Base-by-base conservation (phyloP, 2,797 vertebrate species). In the Psittacula derbiana region DNA sequence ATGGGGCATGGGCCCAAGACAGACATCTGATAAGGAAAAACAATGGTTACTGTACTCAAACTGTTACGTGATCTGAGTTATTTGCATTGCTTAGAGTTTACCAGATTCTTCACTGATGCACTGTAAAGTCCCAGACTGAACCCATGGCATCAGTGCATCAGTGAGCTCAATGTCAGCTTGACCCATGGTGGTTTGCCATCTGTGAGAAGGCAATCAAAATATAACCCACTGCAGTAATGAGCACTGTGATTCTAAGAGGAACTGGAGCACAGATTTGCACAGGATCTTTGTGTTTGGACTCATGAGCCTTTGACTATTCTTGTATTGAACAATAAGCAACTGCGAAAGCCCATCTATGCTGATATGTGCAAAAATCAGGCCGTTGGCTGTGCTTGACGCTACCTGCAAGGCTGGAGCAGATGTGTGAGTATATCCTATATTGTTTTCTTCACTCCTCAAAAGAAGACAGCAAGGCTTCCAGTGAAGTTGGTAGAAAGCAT, bases 191-290 rank as follows among this genome's bases (percentile, higher is more conserved):
- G 80, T 93, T 82, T 94, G 80, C 90, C 83, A 55, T 47, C 64
- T 82, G 69, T 78, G 86, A 64, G 96, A 94, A 95, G 31, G n/a
- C 80, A 95, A 90, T 89, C 88, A 94, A 92, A 93, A 93, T 50
- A 76, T 13, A 67, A 64, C 38, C 64, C 74, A 72, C 66, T 58
- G 46, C n/a, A 86, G 55, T 69, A 78, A 74, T 2, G 53, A 92
- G 46, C 55, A 36, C 67, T 6, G 7, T 61, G 80, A 36, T 41
- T 81, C 73, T 20, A 57, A 66, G 3, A 71, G 60, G 64, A 83
- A 84, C 57, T 65, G 53, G 49, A 78, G 61, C 69, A 71, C 61
- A 72, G 43, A 57, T 84, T 91, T 70, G 81, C 66, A 84, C 76
- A 72, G 76, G 82, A 86, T 49, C 82, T 91, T 92, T 92, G 40